Conservation (phyloP, 1,140 invertebrate species). For the Macrosteles quadrilineatus region DNA sequence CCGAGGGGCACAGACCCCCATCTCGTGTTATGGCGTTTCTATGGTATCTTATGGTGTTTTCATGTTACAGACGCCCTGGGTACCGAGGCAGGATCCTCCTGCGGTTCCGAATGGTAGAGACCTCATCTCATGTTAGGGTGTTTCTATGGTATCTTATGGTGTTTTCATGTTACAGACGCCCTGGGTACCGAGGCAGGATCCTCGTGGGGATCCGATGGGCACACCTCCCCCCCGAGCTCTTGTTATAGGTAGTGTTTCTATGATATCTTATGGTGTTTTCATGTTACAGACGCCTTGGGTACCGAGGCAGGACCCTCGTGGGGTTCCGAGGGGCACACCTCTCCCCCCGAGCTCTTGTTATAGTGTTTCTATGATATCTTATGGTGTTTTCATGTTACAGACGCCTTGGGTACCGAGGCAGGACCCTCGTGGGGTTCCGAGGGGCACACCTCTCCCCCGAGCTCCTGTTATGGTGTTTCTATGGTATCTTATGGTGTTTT, state of each 20-base stretch:
- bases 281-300: constrained; percentile 59
- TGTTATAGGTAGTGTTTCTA: too few relatives aligned
- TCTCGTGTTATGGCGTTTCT: too few relatives aligned
- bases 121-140: too few relatives aligned
- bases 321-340: constrained; percentile 71
- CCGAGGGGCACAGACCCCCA: too few relatives aligned
- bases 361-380: too few relatives aligned
- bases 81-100: too few relatives aligned
- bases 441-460: constrained; percentile 54
- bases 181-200: constrained; percentile 64
- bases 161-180: constrained; percentile 54
- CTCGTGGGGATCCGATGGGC: constrained; percentile 61
- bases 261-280: constrained; percentile 57
- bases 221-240: constrained; percentile 56
- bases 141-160: too few relatives aligned
- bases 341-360: too few relatives aligned
- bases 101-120: too few relatives aligned
- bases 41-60: too few relatives aligned
- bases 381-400: constrained; percentile 47
- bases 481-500: constrained; percentile 54
- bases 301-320: constrained; percentile 66
- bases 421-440: constrained; percentile 64
- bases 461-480: constrained; percentile 63
- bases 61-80: too few relatives aligned
- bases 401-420: constrained; percentile 65